These are phyloP conservation scores for Odontocerum albicorne DNA, from an alignment of 2,888 invertebrate species.

Conservation along the genomic window DNA sequence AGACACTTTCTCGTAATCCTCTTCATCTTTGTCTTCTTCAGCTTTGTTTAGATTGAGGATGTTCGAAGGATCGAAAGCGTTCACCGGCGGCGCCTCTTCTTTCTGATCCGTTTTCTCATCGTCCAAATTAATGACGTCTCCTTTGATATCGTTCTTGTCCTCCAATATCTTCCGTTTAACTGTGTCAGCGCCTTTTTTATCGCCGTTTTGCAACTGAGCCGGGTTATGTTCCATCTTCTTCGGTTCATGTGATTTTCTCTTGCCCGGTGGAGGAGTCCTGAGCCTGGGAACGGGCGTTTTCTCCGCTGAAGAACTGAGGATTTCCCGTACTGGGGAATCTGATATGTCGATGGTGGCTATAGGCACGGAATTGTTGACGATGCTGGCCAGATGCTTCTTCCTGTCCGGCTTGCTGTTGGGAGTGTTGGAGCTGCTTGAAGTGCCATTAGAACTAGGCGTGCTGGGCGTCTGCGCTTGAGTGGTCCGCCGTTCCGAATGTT, in stretches of 20 bases:
- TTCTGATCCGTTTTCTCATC: conserved; percentile 14
- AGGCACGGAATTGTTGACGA: conserved; percentile 32
- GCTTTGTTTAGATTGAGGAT: conserved; percentile 34
- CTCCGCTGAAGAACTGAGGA: conserved; percentile 36
- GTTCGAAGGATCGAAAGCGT: conserved; percentile 34
- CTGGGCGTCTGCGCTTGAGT: conserved; percentile 48
- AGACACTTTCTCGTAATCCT: conserved; percentile 31
- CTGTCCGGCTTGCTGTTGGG: conserved; percentile 28
- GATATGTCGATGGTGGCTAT: conserved; percentile 51
- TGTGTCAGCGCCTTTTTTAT: conserved; percentile 16
- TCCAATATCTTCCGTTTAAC: conserved; percentile 20
- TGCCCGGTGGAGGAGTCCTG: conserved; percentile 40
- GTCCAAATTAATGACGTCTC: conserved; percentile 11
- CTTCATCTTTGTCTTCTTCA: conserved; percentile 42
- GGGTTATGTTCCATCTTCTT: conserved; percentile 17
- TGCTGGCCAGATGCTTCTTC: conserved; percentile 28
- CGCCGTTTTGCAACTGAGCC: conserved; percentile 14
- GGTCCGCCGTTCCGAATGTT: conserved; percentile 59
- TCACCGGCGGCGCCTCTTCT: conserved; percentile 18
- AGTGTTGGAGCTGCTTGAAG: conserved; percentile 44
- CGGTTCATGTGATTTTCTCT: conserved; percentile 25
- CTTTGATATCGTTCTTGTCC: conserved; percentile 10
- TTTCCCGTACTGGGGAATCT: conserved; percentile 48
- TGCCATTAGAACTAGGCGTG: conserved; percentile 38
- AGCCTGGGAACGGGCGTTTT: conserved; percentile 38